phyloP scores from a whole-genome alignment of 1,140 invertebrate species.

The Leptonema lineaticorne region DNA sequence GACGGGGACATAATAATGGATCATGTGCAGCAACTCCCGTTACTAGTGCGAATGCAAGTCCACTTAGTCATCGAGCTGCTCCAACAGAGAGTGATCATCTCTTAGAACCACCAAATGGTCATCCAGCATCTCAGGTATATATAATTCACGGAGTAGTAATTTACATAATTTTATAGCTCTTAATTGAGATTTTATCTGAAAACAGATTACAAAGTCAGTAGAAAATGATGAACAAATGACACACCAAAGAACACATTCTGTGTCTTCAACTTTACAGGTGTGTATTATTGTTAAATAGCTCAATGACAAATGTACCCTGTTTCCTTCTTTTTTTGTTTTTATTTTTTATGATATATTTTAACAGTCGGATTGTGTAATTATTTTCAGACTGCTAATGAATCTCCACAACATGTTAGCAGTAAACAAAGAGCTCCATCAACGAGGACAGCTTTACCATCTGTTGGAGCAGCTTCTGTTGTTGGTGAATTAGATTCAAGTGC shows the following conservation, averaged over 20 bases:
- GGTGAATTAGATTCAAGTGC: conserved; percentile 47
- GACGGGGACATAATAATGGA: conserved; percentile 69
- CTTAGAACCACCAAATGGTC: conserved; percentile 55
- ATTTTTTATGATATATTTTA: not conserved
- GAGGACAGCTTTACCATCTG: conserved; percentile 36
- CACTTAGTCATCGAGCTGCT: conserved; percentile 68
- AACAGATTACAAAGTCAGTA: conserved; percentile 44
- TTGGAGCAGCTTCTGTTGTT: conserved; percentile 44
- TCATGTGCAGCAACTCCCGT: conserved; percentile 77
- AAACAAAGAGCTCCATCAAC: conserved; percentile 14
- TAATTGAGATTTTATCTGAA: conserved; percentile 12
- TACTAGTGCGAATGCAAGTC: conserved; percentile 82
- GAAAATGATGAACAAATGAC: conserved; percentile 53
- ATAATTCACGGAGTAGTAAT: not conserved
- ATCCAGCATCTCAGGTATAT: conserved; percentile 13
- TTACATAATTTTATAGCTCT: not conserved
- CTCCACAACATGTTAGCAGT: conserved; percentile 34
- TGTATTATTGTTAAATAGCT: not conserved
- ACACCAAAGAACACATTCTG: conserved; percentile 52
- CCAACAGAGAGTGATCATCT: conserved; percentile 51
- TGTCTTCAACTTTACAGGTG: conserved; percentile 52
- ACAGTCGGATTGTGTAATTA: not conserved
- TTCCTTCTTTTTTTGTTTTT: not conserved
- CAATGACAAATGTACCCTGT: not conserved
- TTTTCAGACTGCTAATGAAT: conserved; percentile 29